Conservation (phyloP, 1,140 invertebrate species). For the Elymnias hypermnestra region DNA sequence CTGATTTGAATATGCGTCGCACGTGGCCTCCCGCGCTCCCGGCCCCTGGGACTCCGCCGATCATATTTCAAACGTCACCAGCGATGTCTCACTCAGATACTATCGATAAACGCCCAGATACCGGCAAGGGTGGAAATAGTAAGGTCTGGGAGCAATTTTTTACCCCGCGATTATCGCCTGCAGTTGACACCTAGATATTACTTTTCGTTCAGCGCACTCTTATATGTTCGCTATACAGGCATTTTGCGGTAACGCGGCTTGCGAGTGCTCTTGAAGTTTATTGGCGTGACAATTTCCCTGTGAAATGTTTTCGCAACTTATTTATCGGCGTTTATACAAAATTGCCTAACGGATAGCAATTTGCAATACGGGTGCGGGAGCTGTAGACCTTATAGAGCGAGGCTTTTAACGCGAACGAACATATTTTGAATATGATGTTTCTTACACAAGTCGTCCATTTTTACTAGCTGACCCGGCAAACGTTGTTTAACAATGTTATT, state of each 20-base stretch:
- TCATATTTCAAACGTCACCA: conserved; percentile 75
- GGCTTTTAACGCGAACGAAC: too few species aligned
- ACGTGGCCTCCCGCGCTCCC: conserved; percentile 54
- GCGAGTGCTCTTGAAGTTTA: conserved; percentile 56
- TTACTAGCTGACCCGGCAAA: too few species aligned
- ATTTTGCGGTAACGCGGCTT: conserved; percentile 48
- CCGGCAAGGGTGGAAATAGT: conserved; percentile 68
- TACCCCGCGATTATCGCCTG: conserved; percentile 70
- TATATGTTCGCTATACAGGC: conserved; percentile 48
- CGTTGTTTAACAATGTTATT: too few species aligned
- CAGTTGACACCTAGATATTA: conserved; percentile 74
- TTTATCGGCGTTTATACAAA: conserved; percentile 3
- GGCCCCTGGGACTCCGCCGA: conserved; percentile 62
- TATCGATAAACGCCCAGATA: conserved; percentile 71
- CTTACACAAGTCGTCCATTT: too few species aligned
- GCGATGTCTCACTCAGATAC: conserved; percentile 75
- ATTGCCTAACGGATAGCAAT: neutral
- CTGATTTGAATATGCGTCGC: conserved; percentile 72
- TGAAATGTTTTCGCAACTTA: conserved; percentile 20
- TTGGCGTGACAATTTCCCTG: conserved; percentile 47
- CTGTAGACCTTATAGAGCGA: too few species aligned
- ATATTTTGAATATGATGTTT: too few species aligned
- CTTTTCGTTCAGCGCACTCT: conserved; percentile 50
- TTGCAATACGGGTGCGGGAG: too few species aligned
- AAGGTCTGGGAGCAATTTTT: conserved; percentile 64